A percentile compares a stretch with the other conserved stretches of the same genome.
Conservation (phyloP, 2,888 invertebrate species). For the Eutolmus rufibarbis region DNA sequence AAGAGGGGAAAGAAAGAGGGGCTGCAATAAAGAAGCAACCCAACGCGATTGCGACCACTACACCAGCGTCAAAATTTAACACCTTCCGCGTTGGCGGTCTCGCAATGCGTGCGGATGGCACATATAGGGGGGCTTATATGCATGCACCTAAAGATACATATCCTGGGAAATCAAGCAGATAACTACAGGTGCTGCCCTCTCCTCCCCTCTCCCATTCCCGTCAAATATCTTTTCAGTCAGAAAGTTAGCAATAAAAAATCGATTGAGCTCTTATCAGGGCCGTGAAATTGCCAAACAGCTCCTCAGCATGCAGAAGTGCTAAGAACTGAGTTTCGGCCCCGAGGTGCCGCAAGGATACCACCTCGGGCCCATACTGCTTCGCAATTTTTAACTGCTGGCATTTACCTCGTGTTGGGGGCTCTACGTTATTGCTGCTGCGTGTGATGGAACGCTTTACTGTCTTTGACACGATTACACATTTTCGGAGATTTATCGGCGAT, state of each 20-base stretch:
- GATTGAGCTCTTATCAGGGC: not conserved
- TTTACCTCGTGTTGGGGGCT: not conserved
- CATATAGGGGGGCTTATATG: not conserved
- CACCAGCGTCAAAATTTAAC: not conserved
- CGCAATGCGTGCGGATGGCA: not conserved
- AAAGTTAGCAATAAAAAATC: conserved; percentile 19
- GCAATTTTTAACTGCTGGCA: not conserved
- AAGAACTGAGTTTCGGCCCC: not conserved
- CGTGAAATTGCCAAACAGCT: not conserved
- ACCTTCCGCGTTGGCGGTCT: not conserved
- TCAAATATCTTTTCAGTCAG: not conserved
- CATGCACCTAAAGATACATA: not conserved
- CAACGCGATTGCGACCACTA: not conserved
- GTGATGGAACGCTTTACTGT: conserved; percentile 20
- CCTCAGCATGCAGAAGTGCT: not conserved
- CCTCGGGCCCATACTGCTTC: not conserved
- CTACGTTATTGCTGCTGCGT: not conserved
- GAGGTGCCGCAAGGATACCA: not conserved
- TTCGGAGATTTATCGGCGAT: conserved; percentile 27
- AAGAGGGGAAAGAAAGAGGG: not conserved
- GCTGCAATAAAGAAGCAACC: not conserved
- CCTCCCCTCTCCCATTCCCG: too few relatives aligned
- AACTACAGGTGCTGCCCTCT: not conserved
- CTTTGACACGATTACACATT: conserved; percentile 38
- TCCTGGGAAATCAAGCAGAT: not conserved